Evolutionary conservation across 2,888 invertebrate genomes (phyloP), one percentile per base, ranked within the genome.

Genomic region (Drosophila putrida): DNA sequence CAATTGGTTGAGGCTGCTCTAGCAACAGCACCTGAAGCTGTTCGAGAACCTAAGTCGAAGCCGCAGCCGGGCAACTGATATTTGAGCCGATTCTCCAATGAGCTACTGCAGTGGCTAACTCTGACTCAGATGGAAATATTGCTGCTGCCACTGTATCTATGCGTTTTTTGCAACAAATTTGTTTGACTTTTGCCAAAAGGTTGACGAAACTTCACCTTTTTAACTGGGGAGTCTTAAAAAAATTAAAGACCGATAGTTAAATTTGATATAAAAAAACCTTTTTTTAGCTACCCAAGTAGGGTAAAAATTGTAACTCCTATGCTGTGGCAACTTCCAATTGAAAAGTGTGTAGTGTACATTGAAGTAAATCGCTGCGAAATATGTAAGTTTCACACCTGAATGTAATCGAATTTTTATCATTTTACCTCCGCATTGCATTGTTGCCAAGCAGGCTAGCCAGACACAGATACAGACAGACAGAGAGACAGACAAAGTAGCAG

Each of bases 331-430:
- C 65, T 68, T 36, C 53, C 44, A 46, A 36, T 44, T 15, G 54
- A 8, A 33, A 41, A 33, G 67, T 54, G 67, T 71, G 89, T 78
- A 74, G 84, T 44, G 89, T 72, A 79, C 82, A 77, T 75, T 75
- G 85, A 81, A 82, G 88, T 76, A 84, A 88, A 89, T 85, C 71
- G 89, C 71, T 71, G 71, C 79, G 58, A 76, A 89, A 71, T 77
- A 80, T 77, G 80, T 87, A 89, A 71, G 88, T 91, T 90, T 90
- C 90, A 91, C 90, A 90, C 91, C 90, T 90, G 90, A 90, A 90
- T 89, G 82, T 88, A 88, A 89, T 87, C 88, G 88, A 90, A 88
- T 90, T 90, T 90, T 90, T 90, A 87, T 89, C 87, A 81, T 87
- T 89, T 89, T 83, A 89, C 85, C 83, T 89, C 89, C 89, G 88